Evolutionary conservation across 2,888 invertebrate species (phyloP), one percentile per base, ranked within the genome.

Genomic region (Luffia ferchaultella): DNA sequence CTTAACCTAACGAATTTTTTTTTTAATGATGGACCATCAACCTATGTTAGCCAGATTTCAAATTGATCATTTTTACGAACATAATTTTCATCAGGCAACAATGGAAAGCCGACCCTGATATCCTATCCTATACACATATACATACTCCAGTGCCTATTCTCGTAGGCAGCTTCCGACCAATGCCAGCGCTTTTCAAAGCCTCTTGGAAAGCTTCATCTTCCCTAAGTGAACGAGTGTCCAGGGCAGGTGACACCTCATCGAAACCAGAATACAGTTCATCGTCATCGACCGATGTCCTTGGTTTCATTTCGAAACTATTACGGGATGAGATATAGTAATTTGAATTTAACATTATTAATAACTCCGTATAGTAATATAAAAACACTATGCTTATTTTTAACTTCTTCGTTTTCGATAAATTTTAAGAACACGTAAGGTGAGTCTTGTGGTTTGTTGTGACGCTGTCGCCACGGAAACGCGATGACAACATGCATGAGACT

Each of bases 161-260:
- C 62, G 86, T 85, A 59, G 91, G 90, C 55, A 88, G 84, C 49
- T 90, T 90, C 60, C 90, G 76, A 46, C 91, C 86, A 16, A 90
- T 89, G 62, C 92, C 90, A 56, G 92, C 90, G 1, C 86, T 90
- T 58, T 88, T 86, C n/a, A 93, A 83, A 12, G 92, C 90, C 68
- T 92, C 90, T 69, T 93, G 92, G 62, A 93, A 91, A 20, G 84
- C 86, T 57, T 89, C 87, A 69, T 93, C 93, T 58, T 90, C 88
- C 48, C 89, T 86, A 53, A 93, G 70, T 64, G 90, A 89, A 68
- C 91, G 80, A 0, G 88, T 88, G 60, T 88, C 88, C 53, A 90
- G 76, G 1, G 89, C 86, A 1, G 89, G 87, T 5, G 89, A 85
- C 57, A 88, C 88, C 19, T 90, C 89, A 62, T 90, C 89, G 65